Conservation (phyloP, 2,113 vertebrate genomes). For the Erythrolamprus reginae region DNA sequence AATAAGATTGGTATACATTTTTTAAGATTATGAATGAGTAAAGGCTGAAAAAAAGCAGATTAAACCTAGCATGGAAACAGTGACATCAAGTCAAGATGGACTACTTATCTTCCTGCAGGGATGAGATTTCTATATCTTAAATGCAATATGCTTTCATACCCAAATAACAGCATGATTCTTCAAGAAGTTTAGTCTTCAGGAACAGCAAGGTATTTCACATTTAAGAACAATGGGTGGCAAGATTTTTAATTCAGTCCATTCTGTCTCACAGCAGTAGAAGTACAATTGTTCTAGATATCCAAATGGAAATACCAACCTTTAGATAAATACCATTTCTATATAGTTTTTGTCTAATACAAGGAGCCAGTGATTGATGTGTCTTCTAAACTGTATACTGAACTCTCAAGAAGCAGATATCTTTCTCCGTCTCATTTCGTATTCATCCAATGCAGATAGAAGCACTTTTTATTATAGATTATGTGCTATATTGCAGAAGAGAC, state of each 20-base stretch:
- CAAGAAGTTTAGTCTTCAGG: slow-evolving; percentile 26
- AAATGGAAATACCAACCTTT: slow-evolving; percentile 24
- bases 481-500: no score
- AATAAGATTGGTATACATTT: neutral
- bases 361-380: slow-evolving; percentile 30
- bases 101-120: neutral
- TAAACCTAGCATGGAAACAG: neutral
- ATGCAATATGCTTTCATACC: neutral
- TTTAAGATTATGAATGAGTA: neutral
- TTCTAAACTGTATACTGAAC: slow-evolving; percentile 26
- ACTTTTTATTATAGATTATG: neutral
- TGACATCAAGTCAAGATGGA: neutral
- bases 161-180: neutral
- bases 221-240: neutral
- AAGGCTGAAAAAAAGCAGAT: neutral
- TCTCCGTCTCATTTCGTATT: neutral
- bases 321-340: slow-evolving; percentile 40
- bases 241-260: slow-evolving; percentile 8
- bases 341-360: slow-evolving; percentile 28
- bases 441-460: neutral
- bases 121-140: neutral
- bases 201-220: slow-evolving; percentile 32
- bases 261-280: slow-evolving; percentile 38
- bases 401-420: slow-evolving; percentile 31
- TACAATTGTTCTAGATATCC: slow-evolving; percentile 38